A percentile compares a stretch with the other conserved stretches of the same genome.
Evolutionary conservation across 2,113 vertebrate genomes (phyloP).

Genomic region (Trinectes maculatus): DNA sequence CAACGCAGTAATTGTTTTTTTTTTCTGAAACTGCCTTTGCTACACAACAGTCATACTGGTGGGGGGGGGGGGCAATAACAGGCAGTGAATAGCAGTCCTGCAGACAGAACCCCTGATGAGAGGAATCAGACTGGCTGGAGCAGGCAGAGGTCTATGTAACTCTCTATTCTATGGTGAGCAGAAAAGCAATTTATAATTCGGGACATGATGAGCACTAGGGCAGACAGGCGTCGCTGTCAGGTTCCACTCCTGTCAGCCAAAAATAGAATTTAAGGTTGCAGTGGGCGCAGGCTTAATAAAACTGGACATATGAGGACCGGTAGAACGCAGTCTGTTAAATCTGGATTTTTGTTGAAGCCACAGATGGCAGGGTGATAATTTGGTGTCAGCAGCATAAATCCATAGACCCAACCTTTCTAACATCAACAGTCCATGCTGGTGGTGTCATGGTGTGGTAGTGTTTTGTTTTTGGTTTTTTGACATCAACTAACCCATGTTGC

Average conservation of each 20-base stretch:
- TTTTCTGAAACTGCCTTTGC: background rate
- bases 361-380: background rate
- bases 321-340: background rate
- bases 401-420: background rate
- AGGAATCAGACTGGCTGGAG: background rate
- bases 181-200: background rate
- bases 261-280: background rate
- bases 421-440: background rate
- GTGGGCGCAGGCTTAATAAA: background rate
- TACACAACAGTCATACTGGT: background rate
- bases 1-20: no score
- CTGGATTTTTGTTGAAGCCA: background rate
- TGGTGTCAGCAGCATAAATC: background rate
- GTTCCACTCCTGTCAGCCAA: constrained; percentile 5
- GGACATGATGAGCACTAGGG: background rate
- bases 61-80: no score
- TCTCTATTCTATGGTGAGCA: background rate
- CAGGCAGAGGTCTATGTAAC: background rate
- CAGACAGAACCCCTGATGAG: background rate
- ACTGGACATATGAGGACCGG: background rate
- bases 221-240: background rate
- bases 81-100: background rate
- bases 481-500: background rate
- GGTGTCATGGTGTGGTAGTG: background rate
- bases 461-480: background rate